Base-by-base conservation (phyloP, 1,140 invertebrate species). In the Drosophila ficusphila region DNA sequence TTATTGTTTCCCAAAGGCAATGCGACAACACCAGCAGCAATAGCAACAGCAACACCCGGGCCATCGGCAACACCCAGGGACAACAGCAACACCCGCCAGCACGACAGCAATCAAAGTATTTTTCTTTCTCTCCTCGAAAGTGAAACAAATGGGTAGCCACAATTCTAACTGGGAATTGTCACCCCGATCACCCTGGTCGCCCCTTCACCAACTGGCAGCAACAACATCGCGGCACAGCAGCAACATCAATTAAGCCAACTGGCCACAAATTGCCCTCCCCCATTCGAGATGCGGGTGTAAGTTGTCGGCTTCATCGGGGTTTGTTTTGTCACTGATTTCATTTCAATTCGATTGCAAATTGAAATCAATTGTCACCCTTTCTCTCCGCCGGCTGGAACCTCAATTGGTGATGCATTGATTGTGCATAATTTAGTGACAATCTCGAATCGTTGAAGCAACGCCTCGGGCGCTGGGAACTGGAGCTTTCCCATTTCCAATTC, bases 241-340 rank as follows among this genome's bases (percentile, higher is more conserved):
- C 76, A 79, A 79, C 76, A 79, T 79, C 76, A 79, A 79, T 79
- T 79, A 79, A 79, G 31, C 39, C 27, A 36, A 34, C 38, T 34
- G 53, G 18, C 68, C 61, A 42, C 76, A 72, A 57, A 61, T 76
- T 53, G 54, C 54, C 38, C 29, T 38, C 57, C 38, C 58, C 27
- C 58, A 42, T 52, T 29, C 42, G 41, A 56, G 62, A 82, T 89
- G 82, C 82, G 82, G 81, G 81, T 86, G 81, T 86, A 86, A 72
- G 73, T 65, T 76, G 72, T 70, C 41, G 71, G 44, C 56, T 52
- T 46, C 62, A 56, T 67, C 33, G 47, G 54, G 65, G 76, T 83
- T 88, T 86, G 76, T 88, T 88, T 89, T 83, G 82, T 89, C 78
- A 83, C 69, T 89, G 83, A 89, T 88, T 88, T 88, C 82, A 89